Evolutionary conservation across 2,113 vertebrate species (phyloP), one percentile per base, ranked within the genome.

Genomic region (Regulus satrapa): DNA sequence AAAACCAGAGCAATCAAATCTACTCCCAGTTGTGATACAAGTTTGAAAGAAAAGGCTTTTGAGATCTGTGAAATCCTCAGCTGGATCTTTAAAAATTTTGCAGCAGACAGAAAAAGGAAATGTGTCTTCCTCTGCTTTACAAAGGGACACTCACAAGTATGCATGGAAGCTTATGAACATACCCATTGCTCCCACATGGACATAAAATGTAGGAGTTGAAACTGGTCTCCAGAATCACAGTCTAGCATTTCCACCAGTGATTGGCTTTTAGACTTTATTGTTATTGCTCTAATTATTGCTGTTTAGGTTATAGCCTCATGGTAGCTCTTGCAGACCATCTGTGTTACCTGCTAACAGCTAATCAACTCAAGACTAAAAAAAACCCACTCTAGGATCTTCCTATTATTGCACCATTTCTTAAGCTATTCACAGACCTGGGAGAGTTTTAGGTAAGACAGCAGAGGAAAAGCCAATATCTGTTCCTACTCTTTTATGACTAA

Each of bases 91-190:
- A 89, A 76, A 40, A 19, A 15, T 28, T 80, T 91, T 92, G 18
- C 24, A 64, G 54, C 11, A 67, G 23, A 67, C 10, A 67, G 14
- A 55, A 25, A 2, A 40, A 84, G 59, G 34, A 79, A 4, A 17
- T 40, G 0, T 5, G 5, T 21, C 25, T 59, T 10, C 12, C 20
- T 85, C 18, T 55, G 5, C 59, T 88, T 79, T 46, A 79, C 24
- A 61, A 43, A 68, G 29, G 7, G 10, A 43, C 14, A 16, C 5
- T 64, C 48, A 41, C 29, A 79, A 36, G 11, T 24, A 43, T 7
- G 4, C 3, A 23, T 5, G 2, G 18, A 87, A 93, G 48, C 8
- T 32, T 54, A 9, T 38, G 24, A 71, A 38, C 0, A 0, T 26
- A 62, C 4, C 16, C n/a, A 74, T n/a, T n/a, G n/a, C n/a, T 79